phyloP scores from a whole-genome alignment of 2,797 vertebrate species.

The Malurus leucopterus region DNA sequence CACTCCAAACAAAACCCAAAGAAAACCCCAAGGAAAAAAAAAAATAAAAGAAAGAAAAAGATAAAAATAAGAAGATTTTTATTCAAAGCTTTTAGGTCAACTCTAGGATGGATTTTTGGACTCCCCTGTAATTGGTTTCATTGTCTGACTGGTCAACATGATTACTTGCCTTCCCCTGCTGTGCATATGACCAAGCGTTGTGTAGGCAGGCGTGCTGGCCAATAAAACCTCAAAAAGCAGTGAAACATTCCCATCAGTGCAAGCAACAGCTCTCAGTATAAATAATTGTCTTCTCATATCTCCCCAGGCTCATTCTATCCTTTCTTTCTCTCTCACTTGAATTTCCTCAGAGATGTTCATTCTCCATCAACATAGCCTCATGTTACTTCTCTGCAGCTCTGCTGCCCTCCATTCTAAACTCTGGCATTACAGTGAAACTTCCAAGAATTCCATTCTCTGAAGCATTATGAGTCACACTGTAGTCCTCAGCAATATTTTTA shows the following conservation, averaged over 20 bases:
- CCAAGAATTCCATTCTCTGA: slow-evolving; percentile 68
- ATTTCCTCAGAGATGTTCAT: slow-evolving; percentile 37
- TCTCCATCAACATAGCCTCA: slow-evolving; percentile 41
- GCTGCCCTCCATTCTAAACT: slow-evolving; percentile 57
- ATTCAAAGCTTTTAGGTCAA: neutral
- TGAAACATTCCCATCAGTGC: neutral
- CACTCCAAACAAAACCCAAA: neutral
- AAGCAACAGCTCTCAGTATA: neutral
- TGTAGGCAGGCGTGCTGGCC: neutral
- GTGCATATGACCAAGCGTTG: neutral
- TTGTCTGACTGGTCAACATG: neutral
- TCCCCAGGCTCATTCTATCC: neutral
- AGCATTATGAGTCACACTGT: slow-evolving; percentile 64
- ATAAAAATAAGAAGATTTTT: neutral
- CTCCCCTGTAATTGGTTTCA: neutral
- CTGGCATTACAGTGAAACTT: slow-evolving; percentile 65
- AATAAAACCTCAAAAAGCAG: neutral
- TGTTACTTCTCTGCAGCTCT: slow-evolving; percentile 57
- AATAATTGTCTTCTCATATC: slow-evolving; percentile 23
- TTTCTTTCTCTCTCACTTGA: slow-evolving; percentile 3
- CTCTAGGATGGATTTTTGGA: neutral
- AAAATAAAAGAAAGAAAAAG: too few species aligned
- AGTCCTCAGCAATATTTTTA: slow-evolving; percentile 65
- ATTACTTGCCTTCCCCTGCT: neutral
- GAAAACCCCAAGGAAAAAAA: neutral